Conservation (phyloP, 2,113 vertebrate species). For the Hyla sarda region DNA sequence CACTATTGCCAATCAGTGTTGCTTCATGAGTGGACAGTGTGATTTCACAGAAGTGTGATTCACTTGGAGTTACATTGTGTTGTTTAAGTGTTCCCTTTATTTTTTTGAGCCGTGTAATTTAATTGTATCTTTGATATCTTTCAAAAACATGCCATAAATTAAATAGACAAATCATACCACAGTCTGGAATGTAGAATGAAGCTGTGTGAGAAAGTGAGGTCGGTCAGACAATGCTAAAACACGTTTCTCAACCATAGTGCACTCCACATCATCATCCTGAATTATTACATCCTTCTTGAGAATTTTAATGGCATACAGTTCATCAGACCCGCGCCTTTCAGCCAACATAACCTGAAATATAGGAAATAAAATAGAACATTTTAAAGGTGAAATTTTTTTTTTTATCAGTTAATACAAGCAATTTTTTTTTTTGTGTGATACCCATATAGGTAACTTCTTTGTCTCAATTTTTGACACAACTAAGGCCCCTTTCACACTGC, state of each 20-base stretch:
- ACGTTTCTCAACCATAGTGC: conserved; percentile 89
- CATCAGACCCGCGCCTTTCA: conserved; percentile 82
- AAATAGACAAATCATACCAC: conserved; percentile 72
- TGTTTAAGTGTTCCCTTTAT: too few relatives aligned
- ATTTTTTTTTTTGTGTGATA: too few relatives aligned
- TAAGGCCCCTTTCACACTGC: too few relatives aligned
- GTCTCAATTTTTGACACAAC: too few relatives aligned
- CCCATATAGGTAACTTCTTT: too few relatives aligned
- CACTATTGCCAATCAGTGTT: too few relatives aligned
- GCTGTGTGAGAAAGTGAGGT: conserved; percentile 88
- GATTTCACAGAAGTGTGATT: too few relatives aligned
- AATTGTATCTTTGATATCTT: not conserved
- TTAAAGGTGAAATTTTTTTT: too few relatives aligned
- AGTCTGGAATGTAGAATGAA: conserved; percentile 89
- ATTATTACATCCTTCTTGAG: conserved; percentile 92
- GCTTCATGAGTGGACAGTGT: too few relatives aligned
- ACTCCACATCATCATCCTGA: conserved; percentile 92
- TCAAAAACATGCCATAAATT: not conserved
- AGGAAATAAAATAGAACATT: not conserved
- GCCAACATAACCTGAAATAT: conserved; percentile 84
- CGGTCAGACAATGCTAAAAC: conserved; percentile 82
- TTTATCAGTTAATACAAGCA: too few relatives aligned
- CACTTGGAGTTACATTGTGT: too few relatives aligned
- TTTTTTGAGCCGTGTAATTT: too few relatives aligned
- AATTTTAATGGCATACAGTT: conserved; percentile 88